Evolutionary conservation across 2,797 vertebrate species (phyloP), one percentile per base, ranked within the genome.

Genomic region (Sebastes iracundus): DNA sequence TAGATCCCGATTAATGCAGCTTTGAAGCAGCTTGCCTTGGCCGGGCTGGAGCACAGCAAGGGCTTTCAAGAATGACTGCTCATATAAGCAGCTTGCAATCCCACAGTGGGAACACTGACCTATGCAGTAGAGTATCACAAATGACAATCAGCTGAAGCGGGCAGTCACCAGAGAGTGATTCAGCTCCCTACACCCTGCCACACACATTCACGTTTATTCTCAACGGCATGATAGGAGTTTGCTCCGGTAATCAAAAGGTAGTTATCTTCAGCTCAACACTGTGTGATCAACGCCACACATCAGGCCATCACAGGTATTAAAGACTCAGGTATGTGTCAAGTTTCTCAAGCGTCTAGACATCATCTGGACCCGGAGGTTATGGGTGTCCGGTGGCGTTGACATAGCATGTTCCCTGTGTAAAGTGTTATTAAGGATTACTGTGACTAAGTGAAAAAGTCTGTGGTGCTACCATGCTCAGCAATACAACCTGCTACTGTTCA

Each of bases 281-380:
- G 32, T 67, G 35, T 27, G 49, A 87, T 82, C 77, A 79, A 23
- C 33, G 72, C 68, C 72, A 55, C 84, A 75, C 84, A 75, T 89
- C 79, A 77, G 56, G 74, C 63, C 68, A 80, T 83, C 72, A 46
- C 67, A 75, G 69, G 81, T 77, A 76, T 79, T 88, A 80, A 64
- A 73, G 78, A 85, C 61, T 71, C 69, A 33, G 53, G 73, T 53
- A 64, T 71, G 77, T 72, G 81, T 88, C 77, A 20, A 49, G 78
- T 89, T 88, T 90, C 90, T 83, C 25, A 66, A 46, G 79, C 46
- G 92, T 94, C 92, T 91, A 94, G 94, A 95, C 87, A 56, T 92
- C 89, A 92, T 93, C 90, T 94, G 90, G 89, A 87, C 66, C 69
- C 35, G 68, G 66, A 82, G 80, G 87, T 88, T 81, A 71, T 14